Percentiles rank a stretch among this genome's conserved stretches.
Conservation (phyloP, 2,888 invertebrate species). For the Drosophila yooni region DNA sequence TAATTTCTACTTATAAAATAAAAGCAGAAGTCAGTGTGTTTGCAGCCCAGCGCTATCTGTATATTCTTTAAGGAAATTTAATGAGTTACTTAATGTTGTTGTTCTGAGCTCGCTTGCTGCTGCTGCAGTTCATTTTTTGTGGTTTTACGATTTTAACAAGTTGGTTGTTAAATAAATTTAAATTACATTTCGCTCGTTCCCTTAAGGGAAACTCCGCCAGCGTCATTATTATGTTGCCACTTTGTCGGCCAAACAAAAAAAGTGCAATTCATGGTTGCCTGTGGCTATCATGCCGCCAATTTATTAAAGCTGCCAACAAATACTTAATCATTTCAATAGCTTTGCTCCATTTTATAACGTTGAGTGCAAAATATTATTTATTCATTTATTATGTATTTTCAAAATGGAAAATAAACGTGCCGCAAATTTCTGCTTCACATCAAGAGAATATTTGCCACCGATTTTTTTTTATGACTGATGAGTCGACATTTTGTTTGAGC, state of each 20-base stretch:
- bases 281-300: slow-evolving; percentile 48
- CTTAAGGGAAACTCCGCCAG: slow-evolving; percentile 39
- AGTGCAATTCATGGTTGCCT: slow-evolving; percentile 41
- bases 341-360: slow-evolving; percentile 19
- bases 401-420: slow-evolving; percentile 4
- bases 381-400: slow-evolving; percentile 1
- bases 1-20: slow-evolving; percentile 73
- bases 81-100: slow-evolving; percentile 78
- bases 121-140: slow-evolving; percentile 52
- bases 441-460: slow-evolving; percentile 28
- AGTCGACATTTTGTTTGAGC: slow-evolving; percentile 10
- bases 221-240: slow-evolving; percentile 57
- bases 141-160: slow-evolving; percentile 73
- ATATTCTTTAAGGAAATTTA: slow-evolving; percentile 66
- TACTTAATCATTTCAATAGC: slow-evolving; percentile 65
- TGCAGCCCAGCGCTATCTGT: slow-evolving; percentile 18
- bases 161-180: slow-evolving; percentile 80
- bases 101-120: slow-evolving; percentile 40
- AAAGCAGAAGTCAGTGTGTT: slow-evolving; percentile 61
- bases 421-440: slow-evolving; percentile 36
- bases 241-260: slow-evolving; percentile 26
- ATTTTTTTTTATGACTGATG: slow-evolving; percentile 39
- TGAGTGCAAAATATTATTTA: slow-evolving; percentile 25
- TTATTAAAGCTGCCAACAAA: slow-evolving; percentile 61
- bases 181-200: slow-evolving; percentile 66